Evolutionary conservation across 2,888 invertebrate species (phyloP), one percentile per base, ranked within the genome.

Genomic region (Synergus itoensis): DNA sequence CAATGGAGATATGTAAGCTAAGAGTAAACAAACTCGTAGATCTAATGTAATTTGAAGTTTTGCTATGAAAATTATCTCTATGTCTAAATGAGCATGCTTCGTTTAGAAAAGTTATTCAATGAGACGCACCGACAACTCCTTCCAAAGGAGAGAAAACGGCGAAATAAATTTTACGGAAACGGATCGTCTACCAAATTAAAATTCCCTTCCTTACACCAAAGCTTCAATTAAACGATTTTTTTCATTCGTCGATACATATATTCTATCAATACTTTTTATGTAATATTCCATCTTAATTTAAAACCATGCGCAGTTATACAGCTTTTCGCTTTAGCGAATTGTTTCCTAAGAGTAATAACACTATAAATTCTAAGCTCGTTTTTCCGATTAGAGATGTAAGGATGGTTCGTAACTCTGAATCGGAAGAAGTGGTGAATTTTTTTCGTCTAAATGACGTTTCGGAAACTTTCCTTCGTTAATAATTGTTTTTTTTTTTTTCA

Each of bases 1-100:
- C 91, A 91, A 86, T 88, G 89, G 86, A 88, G 88, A 88, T 87
- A 89, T 87, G 86, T 85, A 88, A 87, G 87, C 84, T 87, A 88
- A 86, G 85, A 87, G 85, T 87, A 84, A 80, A 83, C 48, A 73
- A 73, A 73, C 5, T 57, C 62, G 62, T 18, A 57, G 57, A 28
- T 12, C 14, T 62, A 36, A 73, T 73, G 8, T 40, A 73, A 53
- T 73, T 40, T 53, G 53, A 73, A 73, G 73, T 73, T 73, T 73
- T 73, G n/a, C 36, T 48, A 36, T 48, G 53, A 73, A 73, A 73
- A 57, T 53, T 28, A 36, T 73, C 53, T 73, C 11, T 73, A 48
- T 73, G 53, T 73, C 53, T 53, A 73, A 73, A 73, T 73, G 73
- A 73, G 73, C 73, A 73, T 53, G 73, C 73, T 73, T 48, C 36